phyloP scores from a whole-genome alignment of 2,113 vertebrate genomes.

The Rallus limicola region DNA sequence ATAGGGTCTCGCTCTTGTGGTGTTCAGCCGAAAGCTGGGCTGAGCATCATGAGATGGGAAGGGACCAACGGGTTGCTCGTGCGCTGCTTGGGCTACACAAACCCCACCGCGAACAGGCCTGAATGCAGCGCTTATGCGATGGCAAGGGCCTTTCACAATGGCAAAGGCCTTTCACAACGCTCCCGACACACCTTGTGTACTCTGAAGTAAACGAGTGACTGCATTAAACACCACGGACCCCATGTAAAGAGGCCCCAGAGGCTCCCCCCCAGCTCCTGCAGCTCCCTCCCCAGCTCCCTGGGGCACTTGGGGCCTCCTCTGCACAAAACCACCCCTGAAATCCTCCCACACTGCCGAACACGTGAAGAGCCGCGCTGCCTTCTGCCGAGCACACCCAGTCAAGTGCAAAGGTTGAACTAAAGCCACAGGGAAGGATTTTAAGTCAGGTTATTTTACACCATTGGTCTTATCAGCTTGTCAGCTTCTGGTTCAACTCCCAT shows the following conservation, averaged over 20 bases:
- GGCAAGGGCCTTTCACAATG: background rate
- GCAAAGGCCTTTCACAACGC: background rate
- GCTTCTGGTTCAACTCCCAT: background rate
- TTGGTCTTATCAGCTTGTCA: background rate
- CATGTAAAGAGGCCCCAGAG: background rate
- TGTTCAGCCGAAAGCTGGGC: background rate
- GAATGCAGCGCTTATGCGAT: accelerated
- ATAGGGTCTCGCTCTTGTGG: accelerated
- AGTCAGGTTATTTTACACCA: background rate
- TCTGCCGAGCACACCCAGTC: accelerated
- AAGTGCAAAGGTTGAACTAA: background rate
- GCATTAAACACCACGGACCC: accelerated
- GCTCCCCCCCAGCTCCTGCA: too few relatives aligned
- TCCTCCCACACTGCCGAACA: accelerated
- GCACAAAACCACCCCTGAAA: background rate
- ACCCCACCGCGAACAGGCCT: background rate
- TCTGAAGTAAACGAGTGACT: background rate
- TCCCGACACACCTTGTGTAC: background rate
- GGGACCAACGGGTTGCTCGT: background rate
- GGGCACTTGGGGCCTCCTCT: background rate
- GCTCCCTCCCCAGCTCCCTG: too few relatives aligned
- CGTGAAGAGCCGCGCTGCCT: accelerated
- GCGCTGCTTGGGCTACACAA: accelerated
- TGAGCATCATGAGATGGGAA: background rate
- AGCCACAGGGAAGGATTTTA: background rate